These are phyloP conservation scores for Pipistrellus pipistrellus DNA, from an alignment of 2,797 vertebrate species.

Conservation along the genomic window DNA sequence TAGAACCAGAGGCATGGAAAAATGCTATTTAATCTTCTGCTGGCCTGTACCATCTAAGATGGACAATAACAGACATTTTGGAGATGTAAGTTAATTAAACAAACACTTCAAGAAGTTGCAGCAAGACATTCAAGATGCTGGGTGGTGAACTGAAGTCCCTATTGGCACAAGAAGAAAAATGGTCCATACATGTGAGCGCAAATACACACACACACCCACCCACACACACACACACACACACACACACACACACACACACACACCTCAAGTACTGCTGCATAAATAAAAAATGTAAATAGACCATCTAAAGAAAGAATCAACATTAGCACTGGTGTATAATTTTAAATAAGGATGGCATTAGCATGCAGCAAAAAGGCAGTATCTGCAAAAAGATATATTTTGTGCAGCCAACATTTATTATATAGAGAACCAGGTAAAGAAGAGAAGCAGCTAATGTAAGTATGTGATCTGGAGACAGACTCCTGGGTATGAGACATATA, in stretches of 20 bases:
- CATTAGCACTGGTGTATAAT: not conserved
- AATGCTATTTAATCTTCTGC: not conserved
- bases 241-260: not conserved
- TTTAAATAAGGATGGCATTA: not conserved
- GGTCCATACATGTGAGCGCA: rapidly evolving
- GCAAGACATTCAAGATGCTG: not conserved
- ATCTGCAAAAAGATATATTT: not conserved
- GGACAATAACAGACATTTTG: not conserved
- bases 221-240: not conserved
- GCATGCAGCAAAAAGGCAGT: not conserved
- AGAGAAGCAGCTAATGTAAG: not conserved
- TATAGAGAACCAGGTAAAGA: not conserved
- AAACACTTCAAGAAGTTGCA: not conserved
- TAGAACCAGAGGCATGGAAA: not conserved
- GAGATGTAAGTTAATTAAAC: not conserved
- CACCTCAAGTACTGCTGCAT: not conserved
- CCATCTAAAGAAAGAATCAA: not conserved
- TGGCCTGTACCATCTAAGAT: not conserved
- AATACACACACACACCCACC: rapidly evolving
- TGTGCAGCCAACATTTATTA: not conserved
- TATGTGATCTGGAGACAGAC: not conserved
- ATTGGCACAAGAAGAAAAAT: not conserved
- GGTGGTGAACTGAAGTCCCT: not conserved
- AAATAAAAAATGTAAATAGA: not conserved
- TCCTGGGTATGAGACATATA: not conserved